Base-by-base conservation (phyloP, 1,140 invertebrate genomes). In the Lethrus apterus region DNA sequence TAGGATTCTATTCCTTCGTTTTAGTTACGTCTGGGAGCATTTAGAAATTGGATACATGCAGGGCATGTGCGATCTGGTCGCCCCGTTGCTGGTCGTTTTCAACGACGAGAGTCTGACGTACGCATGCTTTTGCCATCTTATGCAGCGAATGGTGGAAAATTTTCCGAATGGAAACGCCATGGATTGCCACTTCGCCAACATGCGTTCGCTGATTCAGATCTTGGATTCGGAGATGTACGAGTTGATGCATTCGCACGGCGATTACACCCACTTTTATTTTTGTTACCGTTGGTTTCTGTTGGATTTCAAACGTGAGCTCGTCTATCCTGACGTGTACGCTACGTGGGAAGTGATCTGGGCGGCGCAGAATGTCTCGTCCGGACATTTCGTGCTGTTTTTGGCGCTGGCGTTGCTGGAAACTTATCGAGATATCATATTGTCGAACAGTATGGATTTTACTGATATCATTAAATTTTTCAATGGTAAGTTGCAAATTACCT, bases 391-490 rank as follows among this genome's bases (percentile, higher is more conserved):
- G 31, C 69, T 97, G 14, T 97, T 97, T 70, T 79, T 97, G 50
- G 93, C 92, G 0, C 74, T 97, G 24, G 89, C 92, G 0, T 67
- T 97, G 29, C 78, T 97, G 0, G 87, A 93, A 68, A 89, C 87
- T 47, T 97, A 97, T 66, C 68, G 93, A 38, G 91, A 95, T 62
- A 90, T 97, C 48, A 93, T 97, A 29, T 71, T 97, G 23, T 86
- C 89, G 46, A 95, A 96, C 69, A 81, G 85, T 54, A 96, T 97
- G 91, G 92, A 96, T 65, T 96, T 95, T 65, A 96, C 93, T 0
- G 93, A 97, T 68, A 93, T 96, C 54, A 97, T 97, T 60, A 95
- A 94, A 66, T 97, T 96, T 69, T 96, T 95, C 63, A 96, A 96
- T 72, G 91, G 90, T 93, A 69, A 70, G 68, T 66, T n/a, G n/a